Evolutionary conservation across 2,888 invertebrate species (phyloP).

Genomic region (Dione vanillae): DNA sequence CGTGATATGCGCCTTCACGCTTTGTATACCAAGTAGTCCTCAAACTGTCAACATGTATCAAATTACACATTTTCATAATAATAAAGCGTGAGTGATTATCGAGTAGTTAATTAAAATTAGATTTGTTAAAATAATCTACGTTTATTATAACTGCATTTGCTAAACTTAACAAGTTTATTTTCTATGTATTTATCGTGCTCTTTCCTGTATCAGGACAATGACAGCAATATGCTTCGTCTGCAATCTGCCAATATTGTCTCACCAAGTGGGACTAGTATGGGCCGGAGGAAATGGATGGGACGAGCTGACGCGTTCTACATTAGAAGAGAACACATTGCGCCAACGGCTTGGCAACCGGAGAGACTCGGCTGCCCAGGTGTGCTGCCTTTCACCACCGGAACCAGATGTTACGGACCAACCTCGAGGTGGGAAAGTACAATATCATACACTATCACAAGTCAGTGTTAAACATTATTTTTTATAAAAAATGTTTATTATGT

Average conservation of each 20-base stretch:
- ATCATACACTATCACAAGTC: neutral
- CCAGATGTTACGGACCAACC: constrained; percentile 87
- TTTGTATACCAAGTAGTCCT: constrained; percentile 56
- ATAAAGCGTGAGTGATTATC: constrained; percentile 74
- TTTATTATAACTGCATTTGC: neutral
- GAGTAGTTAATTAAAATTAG: constrained; percentile 12
- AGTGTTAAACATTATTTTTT: neutral
- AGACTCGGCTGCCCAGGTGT: constrained; percentile 96
- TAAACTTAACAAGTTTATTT: neutral
- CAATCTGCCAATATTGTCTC: constrained; percentile 96
- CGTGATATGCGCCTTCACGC: constrained; percentile 70
- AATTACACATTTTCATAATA: constrained; percentile 70
- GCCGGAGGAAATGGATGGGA: constrained; percentile 97
- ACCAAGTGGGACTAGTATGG: constrained; percentile 97
- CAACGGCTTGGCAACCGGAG: constrained; percentile 93
- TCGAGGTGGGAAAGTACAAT: constrained; percentile 61
- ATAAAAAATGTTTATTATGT: neutral
- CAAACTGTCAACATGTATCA: constrained; percentile 64
- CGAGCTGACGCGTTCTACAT: constrained; percentile 93
- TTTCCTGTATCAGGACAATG: constrained; percentile 90
- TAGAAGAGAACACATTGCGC: constrained; percentile 92
- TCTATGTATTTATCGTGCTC: neutral
- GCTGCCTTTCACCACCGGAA: constrained; percentile 92
- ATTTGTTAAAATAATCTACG: neutral
- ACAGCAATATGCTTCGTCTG: constrained; percentile 98